Evolutionary conservation across 2,797 vertebrate species (phyloP), one percentile per base, ranked within the genome.

Genomic region (Gambusia yucatana): DNA sequence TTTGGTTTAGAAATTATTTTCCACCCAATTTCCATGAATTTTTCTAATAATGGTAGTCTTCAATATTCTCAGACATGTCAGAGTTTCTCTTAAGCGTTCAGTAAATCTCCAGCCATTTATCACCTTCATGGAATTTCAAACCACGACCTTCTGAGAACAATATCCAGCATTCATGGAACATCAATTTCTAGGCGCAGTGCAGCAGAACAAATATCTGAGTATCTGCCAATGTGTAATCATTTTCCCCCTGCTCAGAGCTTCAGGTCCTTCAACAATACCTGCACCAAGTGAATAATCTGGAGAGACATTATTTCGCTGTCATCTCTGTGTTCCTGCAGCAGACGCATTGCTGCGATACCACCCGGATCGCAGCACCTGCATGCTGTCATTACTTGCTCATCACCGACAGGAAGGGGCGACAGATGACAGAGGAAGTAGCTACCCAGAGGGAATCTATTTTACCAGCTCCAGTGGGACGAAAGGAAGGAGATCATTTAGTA

Each of bases 401-500:
- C 88, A 80, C 84, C 63, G 82, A 91, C 94, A 94, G 94, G 95
- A 96, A 94, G 93, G 83, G 94, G 89, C 94, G 94, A 95, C 93
- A 93, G 94, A 95, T 76, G 88, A 88, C 87, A 52, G 83, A 94
- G 94, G 94, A 95, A 96, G 94, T 93, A 48, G 84, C 77, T 73
- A 30, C 91, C 92, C 92, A 71, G 81, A 77, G 91, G 94, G 89
- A 93, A 86, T 91, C 82, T 57, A 39, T 82, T 84, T 84, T 81
- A 76, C 81, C 85, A 67, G 28, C 50, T 6, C 63, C 75, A 69
- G 84, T 41, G 7, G 86, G 85, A 84, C 82, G 85, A 93, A 94
- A 91, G 88, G 82, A 52, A 81, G 81, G 75, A 81, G 84, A 87
- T 82, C 82, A 79, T 78, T 89, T 48, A 10, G 79, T 77, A 75